Evolutionary conservation across 2,797 vertebrate species (phyloP).

Genomic region (Moxostoma hubbsi): DNA sequence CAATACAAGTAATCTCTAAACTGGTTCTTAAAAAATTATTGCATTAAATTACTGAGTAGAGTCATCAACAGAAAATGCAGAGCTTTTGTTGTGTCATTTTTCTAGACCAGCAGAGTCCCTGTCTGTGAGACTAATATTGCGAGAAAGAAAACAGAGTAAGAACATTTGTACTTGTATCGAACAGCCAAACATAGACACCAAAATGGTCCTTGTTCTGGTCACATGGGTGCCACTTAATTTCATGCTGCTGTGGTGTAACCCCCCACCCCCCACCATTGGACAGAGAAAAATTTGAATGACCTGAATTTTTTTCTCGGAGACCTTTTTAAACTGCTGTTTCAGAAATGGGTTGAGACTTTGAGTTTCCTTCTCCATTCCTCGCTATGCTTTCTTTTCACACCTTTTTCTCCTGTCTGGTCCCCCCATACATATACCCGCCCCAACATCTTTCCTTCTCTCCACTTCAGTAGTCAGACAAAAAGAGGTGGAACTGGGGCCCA

Average conservation of each 20-base stretch:
- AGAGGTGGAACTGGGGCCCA: conserved; percentile 17
- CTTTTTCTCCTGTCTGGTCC: conserved; percentile 35
- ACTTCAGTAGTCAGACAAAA: conserved; percentile 43
- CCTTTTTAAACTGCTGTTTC: conserved; percentile 30
- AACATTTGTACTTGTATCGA: conserved; percentile 1
- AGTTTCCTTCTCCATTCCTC: conserved; percentile 9
- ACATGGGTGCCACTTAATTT: conserved; percentile 39
- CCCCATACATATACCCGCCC: too few species aligned
- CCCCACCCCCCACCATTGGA: conserved; percentile 5
- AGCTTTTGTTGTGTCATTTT: neutral
- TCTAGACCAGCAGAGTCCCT: neutral
- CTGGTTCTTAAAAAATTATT: neutral
- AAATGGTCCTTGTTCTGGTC: conserved; percentile 36
- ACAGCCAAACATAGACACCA: conserved; percentile 3
- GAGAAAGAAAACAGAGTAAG: neutral
- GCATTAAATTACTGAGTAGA: neutral
- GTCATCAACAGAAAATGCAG: neutral
- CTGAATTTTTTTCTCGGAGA: conserved; percentile 41
- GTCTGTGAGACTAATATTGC: neutral
- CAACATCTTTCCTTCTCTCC: conserved; percentile 28
- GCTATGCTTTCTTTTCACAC: conserved; percentile 19
- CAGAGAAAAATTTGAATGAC: conserved; percentile 32
- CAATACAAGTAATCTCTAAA: neutral
- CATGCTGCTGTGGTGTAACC: conserved; percentile 21
- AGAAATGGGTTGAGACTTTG: conserved; percentile 48